A percentile compares a stretch with the other conserved stretches of the same genome.
phyloP scores from a whole-genome alignment of 2,797 vertebrate genomes.

The Galago senegalensis region DNA sequence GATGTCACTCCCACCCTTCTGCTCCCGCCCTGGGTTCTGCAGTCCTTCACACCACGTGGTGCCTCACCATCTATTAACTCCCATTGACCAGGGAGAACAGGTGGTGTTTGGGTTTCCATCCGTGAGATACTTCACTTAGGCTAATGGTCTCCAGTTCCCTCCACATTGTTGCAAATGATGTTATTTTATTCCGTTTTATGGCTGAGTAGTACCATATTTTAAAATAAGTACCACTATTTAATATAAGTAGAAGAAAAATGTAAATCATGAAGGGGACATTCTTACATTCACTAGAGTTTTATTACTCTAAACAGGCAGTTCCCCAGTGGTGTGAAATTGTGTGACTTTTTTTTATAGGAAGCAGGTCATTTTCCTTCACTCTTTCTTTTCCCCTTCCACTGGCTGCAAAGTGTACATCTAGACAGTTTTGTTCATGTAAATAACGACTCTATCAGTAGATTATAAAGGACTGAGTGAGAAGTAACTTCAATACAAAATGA shows the following conservation, averaged over 20 bases:
- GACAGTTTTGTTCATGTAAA: background rate
- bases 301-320: background rate
- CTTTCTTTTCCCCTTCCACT: background rate
- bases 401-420: background rate
- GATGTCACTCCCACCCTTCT: no score
- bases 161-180: no score
- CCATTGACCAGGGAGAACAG: no score
- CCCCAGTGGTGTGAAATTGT: background rate
- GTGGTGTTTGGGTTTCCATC: no score
- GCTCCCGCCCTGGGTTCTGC: no score
- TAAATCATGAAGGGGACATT: background rate
- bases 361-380: accelerated
- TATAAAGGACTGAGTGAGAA: background rate
- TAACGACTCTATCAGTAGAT: background rate
- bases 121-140: no score
- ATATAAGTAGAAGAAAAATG: background rate
- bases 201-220: no score
- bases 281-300: background rate
- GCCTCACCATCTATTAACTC: no score
- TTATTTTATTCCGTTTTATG: no score
- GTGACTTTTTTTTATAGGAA: slow-evolving; percentile 13
- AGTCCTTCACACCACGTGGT: no score
- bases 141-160: no score
- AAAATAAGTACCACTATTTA: background rate
- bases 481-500: background rate